Evolutionary conservation across 2,888 invertebrate genomes (phyloP), one percentile per base, ranked within the genome.

Genomic region (Drosophila robusta): DNA sequence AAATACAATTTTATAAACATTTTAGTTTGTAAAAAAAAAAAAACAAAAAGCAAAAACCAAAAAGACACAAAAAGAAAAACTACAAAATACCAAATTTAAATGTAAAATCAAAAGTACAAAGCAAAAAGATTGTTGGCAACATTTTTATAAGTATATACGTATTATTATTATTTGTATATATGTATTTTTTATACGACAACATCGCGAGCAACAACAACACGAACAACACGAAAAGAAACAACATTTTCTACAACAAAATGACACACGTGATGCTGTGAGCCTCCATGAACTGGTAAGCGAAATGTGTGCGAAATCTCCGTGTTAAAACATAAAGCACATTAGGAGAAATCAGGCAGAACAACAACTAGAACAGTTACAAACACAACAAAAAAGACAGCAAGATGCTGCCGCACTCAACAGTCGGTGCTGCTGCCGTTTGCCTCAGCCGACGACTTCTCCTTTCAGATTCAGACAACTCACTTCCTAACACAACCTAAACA

Each of bases 101-200:
- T 70, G 67, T 66, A 81, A 84, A 84, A 87, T 84, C 87, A 81
- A 84, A 84, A 84, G 87, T 84, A 87, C 87, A 84, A 84, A 84
- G 85, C 69, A 84, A 74, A 73, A 83, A 87, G 85, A 84, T 84
- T 87, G 83, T 84, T 84, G 83, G 83, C 87, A 84, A 84, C 85
- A 79, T 84, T 84, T 84, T 84, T 87, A 83, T 81, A 87, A 78
- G 67, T 75, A 67, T 62, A 75, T 71, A 75, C 62, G 77, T 76
- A 83, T 83, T 86, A 76, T 83, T 87, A 87, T 83, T 70, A 87
- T 84, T 87, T 84, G 77, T 83, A 84, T 80, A 84, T 73, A 78
- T 64, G 60, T 77, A 84, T 87, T 84, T 84, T 84, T 84, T 87
- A 84, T 84, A 84, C 83, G 78, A 87, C 78, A 74, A 77, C 81